phyloP scores from a whole-genome alignment of 2,113 vertebrate genomes.

The Tetrax tetrax region DNA sequence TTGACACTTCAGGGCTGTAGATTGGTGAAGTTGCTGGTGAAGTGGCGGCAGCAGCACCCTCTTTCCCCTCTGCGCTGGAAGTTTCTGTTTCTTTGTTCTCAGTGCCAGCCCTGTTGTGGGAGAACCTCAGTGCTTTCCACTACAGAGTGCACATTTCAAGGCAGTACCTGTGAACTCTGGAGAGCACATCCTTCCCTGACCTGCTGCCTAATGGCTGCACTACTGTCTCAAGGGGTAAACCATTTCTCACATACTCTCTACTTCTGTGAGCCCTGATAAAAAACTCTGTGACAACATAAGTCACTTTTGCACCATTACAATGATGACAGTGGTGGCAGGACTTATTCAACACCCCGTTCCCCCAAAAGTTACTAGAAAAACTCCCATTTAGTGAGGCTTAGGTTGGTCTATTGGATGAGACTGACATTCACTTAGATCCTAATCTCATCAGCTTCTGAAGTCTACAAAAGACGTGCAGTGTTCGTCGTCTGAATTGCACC shows the following conservation, averaged over 20 bases:
- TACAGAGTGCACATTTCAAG: background rate
- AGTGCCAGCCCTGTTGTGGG: accelerated
- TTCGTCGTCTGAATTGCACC: background rate
- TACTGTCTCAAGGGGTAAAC: background rate
- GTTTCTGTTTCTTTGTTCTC: background rate
- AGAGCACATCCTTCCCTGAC: background rate
- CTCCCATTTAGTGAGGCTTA: background rate
- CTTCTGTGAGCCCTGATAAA: background rate
- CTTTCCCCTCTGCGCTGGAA: background rate
- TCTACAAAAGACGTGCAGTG: background rate
- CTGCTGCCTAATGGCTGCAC: background rate
- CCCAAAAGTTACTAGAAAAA: background rate
- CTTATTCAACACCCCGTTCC: background rate
- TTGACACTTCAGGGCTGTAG: background rate
- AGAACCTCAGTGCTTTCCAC: background rate
- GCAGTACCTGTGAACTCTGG: accelerated
- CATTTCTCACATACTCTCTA: background rate
- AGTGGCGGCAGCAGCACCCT: background rate
- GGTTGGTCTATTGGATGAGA: background rate
- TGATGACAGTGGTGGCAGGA: background rate
- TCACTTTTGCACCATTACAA: background rate
- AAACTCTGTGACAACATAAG: accelerated
- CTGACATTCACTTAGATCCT: background rate
- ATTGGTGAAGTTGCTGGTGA: accelerated
- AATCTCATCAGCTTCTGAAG: background rate